These are phyloP conservation scores for Ceriagrion tenellum DNA, from an alignment of 2,888 invertebrate species.

Conservation along the genomic window DNA sequence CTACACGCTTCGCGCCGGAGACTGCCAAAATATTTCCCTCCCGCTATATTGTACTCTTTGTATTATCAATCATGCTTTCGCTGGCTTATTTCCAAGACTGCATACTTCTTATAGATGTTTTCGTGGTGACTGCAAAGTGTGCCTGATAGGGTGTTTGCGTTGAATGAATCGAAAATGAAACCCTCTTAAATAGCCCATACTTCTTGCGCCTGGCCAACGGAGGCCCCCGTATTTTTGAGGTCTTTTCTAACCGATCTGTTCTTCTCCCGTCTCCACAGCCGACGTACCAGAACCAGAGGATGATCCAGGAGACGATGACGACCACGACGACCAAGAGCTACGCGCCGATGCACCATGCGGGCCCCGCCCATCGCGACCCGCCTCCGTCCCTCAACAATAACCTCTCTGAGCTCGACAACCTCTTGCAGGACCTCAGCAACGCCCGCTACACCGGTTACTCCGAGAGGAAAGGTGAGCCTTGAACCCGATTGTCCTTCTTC, in stretches of 20 bases:
- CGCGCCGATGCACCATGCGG: constrained; percentile 58
- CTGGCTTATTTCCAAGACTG: too few species aligned
- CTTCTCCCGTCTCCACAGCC: constrained; percentile 79
- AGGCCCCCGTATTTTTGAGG: neutral
- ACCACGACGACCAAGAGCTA: constrained; percentile 75
- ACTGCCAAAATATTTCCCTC: too few species aligned
- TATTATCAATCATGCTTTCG: too few species aligned
- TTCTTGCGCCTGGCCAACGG: too few species aligned
- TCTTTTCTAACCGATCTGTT: neutral
- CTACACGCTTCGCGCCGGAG: too few species aligned
- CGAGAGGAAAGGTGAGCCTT: constrained; percentile 70
- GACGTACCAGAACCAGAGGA: constrained; percentile 81
- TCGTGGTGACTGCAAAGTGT: too few species aligned
- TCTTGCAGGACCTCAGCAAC: constrained; percentile 94
- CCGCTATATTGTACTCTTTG: too few species aligned
- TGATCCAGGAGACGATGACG: constrained; percentile 79
- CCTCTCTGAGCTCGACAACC: constrained; percentile 93
- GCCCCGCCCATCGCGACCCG: neutral
- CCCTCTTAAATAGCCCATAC: neutral
- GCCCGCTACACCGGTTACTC: constrained; percentile 80
- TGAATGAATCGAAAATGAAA: neutral
- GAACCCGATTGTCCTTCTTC: too few species aligned
- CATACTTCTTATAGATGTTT: too few species aligned
- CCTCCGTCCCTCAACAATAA: constrained; percentile 83
- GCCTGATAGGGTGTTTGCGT: too few species aligned